phyloP scores from a whole-genome alignment of 2,888 invertebrate species.

The Nemurella pictetii region DNA sequence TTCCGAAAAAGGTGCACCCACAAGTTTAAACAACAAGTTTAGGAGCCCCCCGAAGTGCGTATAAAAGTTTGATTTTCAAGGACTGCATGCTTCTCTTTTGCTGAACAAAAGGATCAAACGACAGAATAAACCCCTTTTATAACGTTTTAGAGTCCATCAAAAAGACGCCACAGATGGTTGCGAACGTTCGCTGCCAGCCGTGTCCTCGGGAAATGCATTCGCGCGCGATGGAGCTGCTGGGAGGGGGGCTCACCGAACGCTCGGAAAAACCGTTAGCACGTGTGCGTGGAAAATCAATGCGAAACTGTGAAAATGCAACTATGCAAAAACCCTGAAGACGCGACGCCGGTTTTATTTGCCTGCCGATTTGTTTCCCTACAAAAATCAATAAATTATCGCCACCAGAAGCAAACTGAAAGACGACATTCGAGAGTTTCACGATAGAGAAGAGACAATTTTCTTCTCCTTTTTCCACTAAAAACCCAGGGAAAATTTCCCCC shows the following conservation, averaged over 20 bases:
- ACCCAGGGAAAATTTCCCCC: neutral
- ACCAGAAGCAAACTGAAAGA: neutral
- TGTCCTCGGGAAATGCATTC: neutral
- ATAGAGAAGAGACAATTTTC: neutral
- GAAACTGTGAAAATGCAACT: neutral
- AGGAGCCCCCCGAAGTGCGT: neutral
- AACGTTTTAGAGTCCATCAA: slow-evolving; percentile 11
- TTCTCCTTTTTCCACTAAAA: neutral
- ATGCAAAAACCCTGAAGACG: neutral
- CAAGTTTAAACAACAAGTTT: neutral
- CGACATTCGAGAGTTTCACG: neutral
- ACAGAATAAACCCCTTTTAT: slow-evolving; percentile 15
- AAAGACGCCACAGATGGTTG: slow-evolving; percentile 10
- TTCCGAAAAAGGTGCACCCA: slow-evolving; percentile 16
- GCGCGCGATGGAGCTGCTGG: too few relatives aligned
- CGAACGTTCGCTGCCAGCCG: neutral
- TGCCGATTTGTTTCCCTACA: neutral
- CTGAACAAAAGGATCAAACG: slow-evolving; percentile 16
- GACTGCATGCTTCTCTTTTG: neutral
- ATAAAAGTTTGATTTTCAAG: slow-evolving; percentile 20
- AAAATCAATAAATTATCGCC: neutral
- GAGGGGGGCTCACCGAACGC: neutral
- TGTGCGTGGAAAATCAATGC: neutral
- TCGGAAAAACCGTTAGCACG: neutral
- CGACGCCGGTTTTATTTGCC: neutral